Base-by-base conservation (phyloP, 2,888 invertebrate genomes). In the Synergus itoensis region DNA sequence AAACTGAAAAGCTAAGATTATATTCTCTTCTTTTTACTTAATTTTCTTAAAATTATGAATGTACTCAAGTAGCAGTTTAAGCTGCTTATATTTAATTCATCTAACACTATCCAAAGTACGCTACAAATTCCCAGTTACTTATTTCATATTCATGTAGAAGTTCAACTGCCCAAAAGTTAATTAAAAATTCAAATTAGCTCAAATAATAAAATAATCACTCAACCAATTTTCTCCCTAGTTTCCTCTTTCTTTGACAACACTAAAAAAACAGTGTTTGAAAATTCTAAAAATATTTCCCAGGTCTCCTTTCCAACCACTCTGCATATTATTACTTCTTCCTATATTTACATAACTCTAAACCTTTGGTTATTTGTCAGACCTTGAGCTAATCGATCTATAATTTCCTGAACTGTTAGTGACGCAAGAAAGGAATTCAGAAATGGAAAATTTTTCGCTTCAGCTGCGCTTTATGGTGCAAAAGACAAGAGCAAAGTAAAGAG, bases 401-500 rank as follows among this genome's bases (percentile, higher is more conserved):
- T 69, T 48, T 69, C 28, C 28, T 48, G 45, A 69, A 48, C 45
- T 69, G 69, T 53, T 73, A 53, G 73, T n/a, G 53, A 53, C 53
- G 73, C 48, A n/a, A 57, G 73, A 73, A 73, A 73, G n/a, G 53
- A 73, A 36, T 36, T 73, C 53, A 53, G 73, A 73, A 53, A 53
- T 53, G 73, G 53, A 53, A 53, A 73, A 73, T 73, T 73, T 73
- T 73, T 73, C 53, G 53, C 73, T 57, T 73, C 53, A 73, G 36
- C 73, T 57, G 53, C 73, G 73, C 73, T 73, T 73, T 73, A 73
- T 73, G 73, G 73, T 36, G 73, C 73, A 73, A 73, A 73, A 73
- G 73, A 73, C 73, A 73, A 73, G 73, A 73, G 73, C n/a, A 73
- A 73, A 73, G 73, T 53, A 73, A 73, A 73, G 73, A 73, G 53